phyloP scores from a whole-genome alignment of 2,113 vertebrate genomes.

The Nematolebias whitei region DNA sequence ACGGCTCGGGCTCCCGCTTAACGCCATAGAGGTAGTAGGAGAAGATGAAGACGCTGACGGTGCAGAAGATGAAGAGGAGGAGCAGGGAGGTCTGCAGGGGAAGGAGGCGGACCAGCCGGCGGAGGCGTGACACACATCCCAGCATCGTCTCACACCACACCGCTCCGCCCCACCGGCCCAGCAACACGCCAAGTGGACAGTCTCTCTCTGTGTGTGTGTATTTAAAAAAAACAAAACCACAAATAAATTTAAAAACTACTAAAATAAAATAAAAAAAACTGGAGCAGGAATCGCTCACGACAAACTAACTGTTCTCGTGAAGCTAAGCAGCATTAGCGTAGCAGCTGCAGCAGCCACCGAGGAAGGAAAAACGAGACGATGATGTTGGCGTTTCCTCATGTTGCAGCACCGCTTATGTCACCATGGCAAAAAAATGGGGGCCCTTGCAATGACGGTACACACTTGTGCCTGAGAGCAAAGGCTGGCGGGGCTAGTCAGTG shows the following conservation, averaged over 20 bases:
- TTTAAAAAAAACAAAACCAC: slow-evolving; percentile 4
- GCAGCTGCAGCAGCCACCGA: slow-evolving; percentile 75
- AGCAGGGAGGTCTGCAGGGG: slow-evolving; percentile 93
- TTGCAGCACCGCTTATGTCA: slow-evolving; percentile 89
- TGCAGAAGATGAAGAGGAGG: slow-evolving; percentile 94
- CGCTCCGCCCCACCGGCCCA: slow-evolving; percentile 62
- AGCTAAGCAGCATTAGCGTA: slow-evolving; percentile 32
- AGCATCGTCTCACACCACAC: slow-evolving; percentile 79
- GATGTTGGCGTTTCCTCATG: slow-evolving; percentile 78
- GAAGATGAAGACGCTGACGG: slow-evolving; percentile 94
- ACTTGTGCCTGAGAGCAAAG: slow-evolving; percentile 49
- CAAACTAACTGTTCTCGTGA: slow-evolving; percentile 38
- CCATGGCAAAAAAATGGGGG: slow-evolving; percentile 89
- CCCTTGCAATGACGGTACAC: slow-evolving; percentile 62
- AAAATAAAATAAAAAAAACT: slow-evolving; percentile 17
- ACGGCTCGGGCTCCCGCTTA: slow-evolving; percentile 93
- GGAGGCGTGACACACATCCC: slow-evolving; percentile 84
- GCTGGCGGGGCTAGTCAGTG: slow-evolving; percentile 70
- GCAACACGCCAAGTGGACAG: slow-evolving; percentile 64
- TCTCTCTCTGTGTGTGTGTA: slow-evolving; percentile 39
- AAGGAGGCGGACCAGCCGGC: slow-evolving; percentile 92
- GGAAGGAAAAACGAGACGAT: slow-evolving; percentile 60
- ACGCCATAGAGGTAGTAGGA: slow-evolving; percentile 98
- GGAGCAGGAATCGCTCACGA: slow-evolving; percentile 26
- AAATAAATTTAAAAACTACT: background rate